phyloP scores from a whole-genome alignment of 30 jellyfish, hydroid and myxozoan species.

The Cassiopea andromeda region DNA sequence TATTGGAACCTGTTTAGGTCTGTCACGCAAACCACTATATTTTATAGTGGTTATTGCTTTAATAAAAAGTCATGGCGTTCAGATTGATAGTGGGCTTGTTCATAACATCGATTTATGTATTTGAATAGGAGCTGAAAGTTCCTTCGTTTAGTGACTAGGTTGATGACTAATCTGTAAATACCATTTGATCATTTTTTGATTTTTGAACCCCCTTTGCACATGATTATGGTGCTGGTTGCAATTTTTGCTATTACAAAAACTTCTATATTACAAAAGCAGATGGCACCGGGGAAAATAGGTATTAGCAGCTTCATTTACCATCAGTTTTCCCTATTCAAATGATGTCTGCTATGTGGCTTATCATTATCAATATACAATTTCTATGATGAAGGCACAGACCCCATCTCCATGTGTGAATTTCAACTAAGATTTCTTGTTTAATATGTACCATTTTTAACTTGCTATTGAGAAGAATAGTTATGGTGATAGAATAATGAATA shows the following conservation, averaged over 20 bases:
- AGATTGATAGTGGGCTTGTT: no score
- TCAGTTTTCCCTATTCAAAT: slow-evolving; percentile 79
- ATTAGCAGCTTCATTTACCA: slow-evolving; percentile 90
- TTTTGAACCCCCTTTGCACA: no score
- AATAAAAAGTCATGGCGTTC: neutral
- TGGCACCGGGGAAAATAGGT: slow-evolving; percentile 42
- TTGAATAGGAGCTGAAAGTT: no score
- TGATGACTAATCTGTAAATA: no score
- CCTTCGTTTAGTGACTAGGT: no score
- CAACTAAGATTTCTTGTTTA: no score
- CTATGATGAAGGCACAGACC: slow-evolving; percentile 73
- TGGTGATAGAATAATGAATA: no score
- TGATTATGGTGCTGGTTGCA: slow-evolving; percentile 67
- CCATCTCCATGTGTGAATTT: neutral
- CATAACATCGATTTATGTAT: no score
- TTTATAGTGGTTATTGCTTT: neutral
- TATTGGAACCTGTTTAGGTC: neutral
- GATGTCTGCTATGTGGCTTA: slow-evolving; percentile 93
- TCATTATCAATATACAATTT: slow-evolving; percentile 84
- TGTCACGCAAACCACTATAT: neutral
- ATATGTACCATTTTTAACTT: no score
- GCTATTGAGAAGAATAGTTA: no score
- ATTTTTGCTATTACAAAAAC: slow-evolving; percentile 89
- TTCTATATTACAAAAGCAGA: slow-evolving; percentile 50
- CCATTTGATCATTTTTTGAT: no score